Evolutionary conservation across 2,888 invertebrate species (phyloP), one percentile per base, ranked within the genome.

Genomic region (Formica aserva): DNA sequence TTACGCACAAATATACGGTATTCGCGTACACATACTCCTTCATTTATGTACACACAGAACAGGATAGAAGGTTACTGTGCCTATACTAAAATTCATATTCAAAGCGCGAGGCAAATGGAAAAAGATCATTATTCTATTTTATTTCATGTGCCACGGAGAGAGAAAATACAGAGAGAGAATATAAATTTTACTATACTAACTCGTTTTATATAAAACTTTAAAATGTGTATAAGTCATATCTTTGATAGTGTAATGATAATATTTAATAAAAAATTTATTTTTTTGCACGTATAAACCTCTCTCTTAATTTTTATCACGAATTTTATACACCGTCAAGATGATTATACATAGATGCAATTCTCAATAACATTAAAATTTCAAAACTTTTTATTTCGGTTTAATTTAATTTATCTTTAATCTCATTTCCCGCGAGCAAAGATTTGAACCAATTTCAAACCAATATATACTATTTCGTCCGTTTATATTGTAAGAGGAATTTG

Each of bases 31-130:
- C 45, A 67, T 18, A 41, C 22, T 35, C 26, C 8, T 32, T 71
- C 52, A 66, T 82, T 81, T 84, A 69, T 65, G 66, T 41, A 18
- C 55, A 75, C 66, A 32, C 57, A 41, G 60, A 11, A 63, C 60
- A 35, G 26, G 18, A 62, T 8, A 67, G 13, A 60, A 29, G 48
- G 52, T 77, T 48, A 18, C 52, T 45, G 62, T 18, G 72, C 66
- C 83, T 71, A 48, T 52, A 87, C 72, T 87, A 83, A 89, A 85
- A 86, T 89, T 88, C 83, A 80, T 76, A 74, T 57, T 69, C 72
- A 63, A 60, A 35, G 85, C 22, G 63, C 74, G 55, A 77, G 48
- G 66, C 74, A 84, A 88, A 88, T 89, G 89, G 89, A 83, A 89
- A 83, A 86, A 85, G 83, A 87, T 86, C 85, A 87, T 89, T 89